Evolutionary conservation across 2,888 invertebrate genomes (phyloP), one percentile per base, ranked within the genome.

Genomic region (Argyresthia goedartella): DNA sequence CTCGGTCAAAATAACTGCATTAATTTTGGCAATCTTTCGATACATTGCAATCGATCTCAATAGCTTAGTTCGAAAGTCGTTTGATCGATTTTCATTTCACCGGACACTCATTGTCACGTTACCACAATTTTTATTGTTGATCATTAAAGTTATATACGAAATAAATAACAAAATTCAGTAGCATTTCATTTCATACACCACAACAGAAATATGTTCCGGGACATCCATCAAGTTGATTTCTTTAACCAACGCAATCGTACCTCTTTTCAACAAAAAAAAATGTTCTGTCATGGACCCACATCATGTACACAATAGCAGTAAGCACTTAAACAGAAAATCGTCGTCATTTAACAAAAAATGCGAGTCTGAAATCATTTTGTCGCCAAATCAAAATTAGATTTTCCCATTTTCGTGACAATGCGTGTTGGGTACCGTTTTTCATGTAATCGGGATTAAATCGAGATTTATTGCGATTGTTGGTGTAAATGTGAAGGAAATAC

Each of bases 191-290:
- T 25, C 25, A 25, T 25, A 25, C 25, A 25, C 25, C 25, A 25
- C 25, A 25, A 25, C 25, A 25, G 25, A 25, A 25, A 25, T 25
- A 25, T 25, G 71, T 25, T 25, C 25, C 25, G 25, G 25, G 25
- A 25, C 25, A 25, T 73, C 77, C 74, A 71, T 81, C 82, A 80
- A 75, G 78, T 72, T 66, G 71, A 76, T 74, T 78, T 76, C 67
- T 71, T 69, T 73, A 72, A 70, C 76, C 73, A 68, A 70, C 73
- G 73, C 75, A 76, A 76, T 77, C 75, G 71, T 67, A 66, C 60
- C 65, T 67, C 74, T 72, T 70, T 80, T 78, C 70, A 75, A 76
- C 79, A 76, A 76, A 72, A 60, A 66, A 59, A 62, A 63, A 69
- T 65, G 67, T 69, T 68, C 61, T 64, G 61, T 34, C 57, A 63